Conservation (phyloP, 35 echinoderm and acorn worm genomes). For the Ophioderma brevispina region DNA sequence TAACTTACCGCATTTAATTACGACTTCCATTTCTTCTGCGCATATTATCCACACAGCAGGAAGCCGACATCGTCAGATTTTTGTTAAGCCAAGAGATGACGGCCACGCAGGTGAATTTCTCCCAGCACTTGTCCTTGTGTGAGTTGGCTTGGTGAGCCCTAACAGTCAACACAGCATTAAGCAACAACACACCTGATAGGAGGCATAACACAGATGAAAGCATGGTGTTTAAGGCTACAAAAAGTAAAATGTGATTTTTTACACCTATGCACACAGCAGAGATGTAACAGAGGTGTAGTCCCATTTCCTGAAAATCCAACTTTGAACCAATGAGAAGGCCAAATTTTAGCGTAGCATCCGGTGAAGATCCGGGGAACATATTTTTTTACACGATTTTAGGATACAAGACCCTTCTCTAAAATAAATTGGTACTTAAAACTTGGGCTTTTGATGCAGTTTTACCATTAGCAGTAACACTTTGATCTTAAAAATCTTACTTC, state of each 20-base stretch:
- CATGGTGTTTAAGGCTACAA: background rate
- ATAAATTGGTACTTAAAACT: too few species aligned
- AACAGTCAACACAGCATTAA: constrained; percentile 94
- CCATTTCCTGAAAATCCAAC: too few species aligned
- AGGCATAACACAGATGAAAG: background rate
- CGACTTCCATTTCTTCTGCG: constrained; percentile 91
- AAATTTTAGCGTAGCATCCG: too few species aligned
- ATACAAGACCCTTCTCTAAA: too few species aligned
- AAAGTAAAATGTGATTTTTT: background rate
- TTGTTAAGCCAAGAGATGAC: constrained; percentile 92
- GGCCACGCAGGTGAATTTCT: constrained; percentile 86
- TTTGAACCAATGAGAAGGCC: too few species aligned
- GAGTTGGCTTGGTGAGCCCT: constrained; percentile 86
- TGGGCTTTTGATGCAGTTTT: too few species aligned
- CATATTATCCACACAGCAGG: constrained; percentile 92
- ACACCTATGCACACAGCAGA: too few species aligned
- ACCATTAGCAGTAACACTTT: too few species aligned
- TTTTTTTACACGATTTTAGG: too few species aligned
- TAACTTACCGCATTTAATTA: constrained; percentile 84
- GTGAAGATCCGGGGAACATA: too few species aligned
- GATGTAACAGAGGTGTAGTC: too few species aligned
- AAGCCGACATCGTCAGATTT: constrained; percentile 76
- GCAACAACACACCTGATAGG: constrained; percentile 76
- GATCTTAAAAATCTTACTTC: too few species aligned
- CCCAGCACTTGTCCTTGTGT: constrained; percentile 98